Base-by-base conservation (phyloP, 2,797 vertebrate species). In the Mallotus villosus region DNA sequence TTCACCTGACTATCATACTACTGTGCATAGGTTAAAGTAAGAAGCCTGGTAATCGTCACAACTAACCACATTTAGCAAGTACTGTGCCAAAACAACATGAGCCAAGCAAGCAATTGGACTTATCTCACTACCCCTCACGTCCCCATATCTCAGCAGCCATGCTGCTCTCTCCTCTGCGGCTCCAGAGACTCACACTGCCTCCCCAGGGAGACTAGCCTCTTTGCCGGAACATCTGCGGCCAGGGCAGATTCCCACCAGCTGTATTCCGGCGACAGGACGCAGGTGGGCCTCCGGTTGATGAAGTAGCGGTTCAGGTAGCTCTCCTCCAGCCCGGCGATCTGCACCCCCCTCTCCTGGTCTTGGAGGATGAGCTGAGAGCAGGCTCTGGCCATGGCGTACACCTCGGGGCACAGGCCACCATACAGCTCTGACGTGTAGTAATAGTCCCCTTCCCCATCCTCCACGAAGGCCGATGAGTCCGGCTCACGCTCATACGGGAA, bases 231-330 rank as follows among this genome's bases (percentile, higher is more conserved):
- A 4, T 83, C 68, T 55, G 73, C 77, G 8, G 82, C 58, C 74
- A 87, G 73, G 2, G 80, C 75, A 0, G 91, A 92, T 46, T 90
- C 74, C 90, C 88, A 93, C 91, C 94, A 94, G 84, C 86, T 92
- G 83, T 94, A 94, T 84, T 94, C 94, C 8, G 93, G 94, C 14
- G 93, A 95, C 65, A 95, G 90, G 57, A 95, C 85, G 7, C 89
- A 80, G 0, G 89, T 92, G 0, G 93, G 92, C 72, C 74, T 92
- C 83, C 85, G 88, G 25, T 91, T 80, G 32, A 92, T 83, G 58
- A 94, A 80, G 69, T 93, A 94, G 65, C 89, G 87, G 81, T 94
- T 94, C 67, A 95, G 82, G 83, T 93, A 93, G 80, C 91, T 93
- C 78, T 95, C 93, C 8, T 94, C 92, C 0, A 90, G 78, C 53